Base-by-base conservation (phyloP, 2,888 invertebrate genomes). In the Smittia aterrima region DNA sequence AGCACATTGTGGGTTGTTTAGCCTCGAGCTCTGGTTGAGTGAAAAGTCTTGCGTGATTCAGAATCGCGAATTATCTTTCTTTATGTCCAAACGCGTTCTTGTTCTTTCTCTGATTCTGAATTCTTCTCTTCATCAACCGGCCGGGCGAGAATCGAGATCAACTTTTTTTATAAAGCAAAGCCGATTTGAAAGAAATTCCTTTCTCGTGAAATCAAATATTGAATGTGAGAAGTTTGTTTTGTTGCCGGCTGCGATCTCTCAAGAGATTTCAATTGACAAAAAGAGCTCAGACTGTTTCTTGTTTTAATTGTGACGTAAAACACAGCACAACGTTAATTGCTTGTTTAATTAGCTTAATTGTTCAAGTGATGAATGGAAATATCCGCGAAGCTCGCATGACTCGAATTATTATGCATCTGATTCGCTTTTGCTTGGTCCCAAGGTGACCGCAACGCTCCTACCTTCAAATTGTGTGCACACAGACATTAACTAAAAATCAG, bases 281-380 rank as follows among this genome's bases (percentile, higher is more conserved):
- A 47, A 11, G n/a, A 47, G 16, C 32, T 6, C 47, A 47, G 16
- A 2, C 47, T n/a, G n/a, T 47, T 47, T 47, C 16, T 47, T 47
- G 2, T 47, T 47, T 47, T 6, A 6, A 47, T n/a, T 16, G 3
- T 47, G 47, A 47, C 47, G 47, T 16, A n/a, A n/a, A 13, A 47
- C n/a, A 47, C 6, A 32, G 47, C 13, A 6, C 9, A 47, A 47
- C n/a, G n/a, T 47, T 13, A 66, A 66, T 66, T 66, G 11, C 25
- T 32, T n/a, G n/a, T n/a, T n/a, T 32, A 66, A 66, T 66, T 66
- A 66, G 25, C 27, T 27, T 66, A 27, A 32, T 66, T 66, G 58
- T 58, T 18, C 7, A 18, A 58, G n/a, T 22, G 58, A 58, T 58
- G 32, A 66, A 66, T 18, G 40, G 41, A 38, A 66, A 16, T 24